Evolutionary conservation across 1,140 invertebrate genomes (phyloP).

Genomic region (Schlechtendalia chinensis): DNA sequence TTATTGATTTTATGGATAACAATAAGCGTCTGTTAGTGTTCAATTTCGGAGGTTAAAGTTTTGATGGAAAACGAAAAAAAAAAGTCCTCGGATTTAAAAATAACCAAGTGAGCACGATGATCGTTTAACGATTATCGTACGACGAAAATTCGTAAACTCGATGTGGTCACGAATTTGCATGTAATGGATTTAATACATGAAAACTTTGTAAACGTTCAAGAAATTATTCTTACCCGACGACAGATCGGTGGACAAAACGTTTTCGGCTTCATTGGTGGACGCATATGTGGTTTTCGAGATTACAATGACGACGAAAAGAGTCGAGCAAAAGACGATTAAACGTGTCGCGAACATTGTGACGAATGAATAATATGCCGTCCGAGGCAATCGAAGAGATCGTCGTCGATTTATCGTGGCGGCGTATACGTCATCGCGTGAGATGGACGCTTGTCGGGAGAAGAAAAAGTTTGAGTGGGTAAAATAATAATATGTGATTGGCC

Average conservation of each 20-base stretch:
- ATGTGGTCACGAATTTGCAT: too few relatives aligned
- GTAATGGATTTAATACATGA: too few relatives aligned
- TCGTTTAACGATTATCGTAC: too few relatives aligned
- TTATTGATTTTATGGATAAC: too few relatives aligned
- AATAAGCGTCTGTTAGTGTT: too few relatives aligned
- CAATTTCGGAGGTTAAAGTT: too few relatives aligned
- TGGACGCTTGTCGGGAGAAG: background rate
- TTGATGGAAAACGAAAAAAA: too few relatives aligned
- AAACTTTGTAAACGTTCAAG: too few relatives aligned
- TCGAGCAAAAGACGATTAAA: background rate
- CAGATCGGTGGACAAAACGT: background rate
- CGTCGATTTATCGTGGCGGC: background rate
- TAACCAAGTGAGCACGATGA: too few relatives aligned
- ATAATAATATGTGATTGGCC: too few relatives aligned
- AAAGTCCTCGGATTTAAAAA: too few relatives aligned
- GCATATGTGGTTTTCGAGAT: background rate
- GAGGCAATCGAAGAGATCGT: conserved; percentile 10
- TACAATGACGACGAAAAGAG: background rate
- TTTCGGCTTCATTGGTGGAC: background rate
- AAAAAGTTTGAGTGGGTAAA: background rate
- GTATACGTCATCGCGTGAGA: background rate
- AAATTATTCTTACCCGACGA: background rate
- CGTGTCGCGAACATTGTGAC: background rate
- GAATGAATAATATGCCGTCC: conserved; percentile 5
- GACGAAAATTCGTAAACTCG: too few relatives aligned